Percentiles rank a stretch among this genome's conserved stretches.
These are phyloP conservation scores for Drosophila recens DNA, from an alignment of 2,888 invertebrate genomes.

Conservation along the genomic window DNA sequence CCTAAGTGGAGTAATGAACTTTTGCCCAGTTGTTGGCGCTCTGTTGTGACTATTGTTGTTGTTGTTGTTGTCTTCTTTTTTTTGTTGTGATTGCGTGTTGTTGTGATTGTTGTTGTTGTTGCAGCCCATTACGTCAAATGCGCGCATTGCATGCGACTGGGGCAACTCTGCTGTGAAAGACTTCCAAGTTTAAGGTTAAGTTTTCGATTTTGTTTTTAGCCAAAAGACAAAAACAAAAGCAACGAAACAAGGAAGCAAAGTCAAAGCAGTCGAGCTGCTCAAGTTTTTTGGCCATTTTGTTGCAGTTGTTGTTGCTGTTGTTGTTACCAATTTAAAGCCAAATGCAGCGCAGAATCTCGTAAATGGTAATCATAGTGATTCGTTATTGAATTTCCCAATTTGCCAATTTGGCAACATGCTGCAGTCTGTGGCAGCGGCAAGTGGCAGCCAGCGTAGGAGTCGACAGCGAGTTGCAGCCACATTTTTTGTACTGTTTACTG, in stretches of 20 bases:
- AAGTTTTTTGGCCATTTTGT: conserved; percentile 20
- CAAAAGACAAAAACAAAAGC: conserved; percentile 22
- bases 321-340: conserved; percentile 54
- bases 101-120: conserved; percentile 41
- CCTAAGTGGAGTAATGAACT: conserved; percentile 80
- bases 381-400: conserved; percentile 73
- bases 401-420: conserved; percentile 45
- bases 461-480: conserved; percentile 12
- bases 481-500: conserved; percentile 59
- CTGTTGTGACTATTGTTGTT: conserved; percentile 15
- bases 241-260: conserved; percentile 69
- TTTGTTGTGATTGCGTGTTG: conserved; percentile 17
- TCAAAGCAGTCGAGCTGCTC: conserved; percentile 10
- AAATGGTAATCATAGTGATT: conserved; percentile 81
- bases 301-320: conserved; percentile 19
- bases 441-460: conserved; percentile 31
- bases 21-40: conserved; percentile 54
- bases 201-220: conserved; percentile 71
- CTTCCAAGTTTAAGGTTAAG: conserved; percentile 76
- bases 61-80: conserved; percentile 8
- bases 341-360: conserved; percentile 50
- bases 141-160: conserved; percentile 70
- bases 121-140: conserved; percentile 76
- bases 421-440: conserved; percentile 5
- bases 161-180: conserved; percentile 50